Conservation (phyloP, 2,113 vertebrate species). For the Madoqua kirkii region DNA sequence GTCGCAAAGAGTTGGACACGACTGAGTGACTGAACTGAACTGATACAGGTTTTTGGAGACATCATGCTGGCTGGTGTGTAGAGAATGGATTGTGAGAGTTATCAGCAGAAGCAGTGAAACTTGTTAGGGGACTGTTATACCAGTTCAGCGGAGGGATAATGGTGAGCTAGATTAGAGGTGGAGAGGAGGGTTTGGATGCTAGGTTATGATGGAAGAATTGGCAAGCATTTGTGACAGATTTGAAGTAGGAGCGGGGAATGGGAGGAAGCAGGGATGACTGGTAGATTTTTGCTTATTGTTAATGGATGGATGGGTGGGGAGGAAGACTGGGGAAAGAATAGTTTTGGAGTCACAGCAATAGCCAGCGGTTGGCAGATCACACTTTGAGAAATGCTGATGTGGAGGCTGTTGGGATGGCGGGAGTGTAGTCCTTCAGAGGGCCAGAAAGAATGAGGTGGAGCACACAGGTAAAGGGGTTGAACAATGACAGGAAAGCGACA, state of each 20-base stretch:
- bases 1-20: too few species aligned
- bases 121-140: neutral
- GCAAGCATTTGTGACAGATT: neutral
- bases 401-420: neutral
- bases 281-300: neutral
- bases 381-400: neutral
- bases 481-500: neutral
- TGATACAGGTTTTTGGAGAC: neutral
- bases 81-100: neutral
- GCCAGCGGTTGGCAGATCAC: neutral
- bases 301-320: neutral
- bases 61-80: neutral
- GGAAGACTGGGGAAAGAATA: neutral
- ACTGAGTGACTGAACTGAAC: too few species aligned
- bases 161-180: neutral
- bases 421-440: neutral
- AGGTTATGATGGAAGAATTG: neutral
- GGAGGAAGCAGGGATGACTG: neutral
- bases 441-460: neutral
- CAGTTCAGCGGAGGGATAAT: neutral
- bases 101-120: neutral
- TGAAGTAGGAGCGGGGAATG: neutral
- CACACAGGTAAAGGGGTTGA: neutral
- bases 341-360: neutral
- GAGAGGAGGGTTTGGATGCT: neutral